phyloP scores from a whole-genome alignment of 2,113 vertebrate genomes.

The Tachuris rubrigastra region DNA sequence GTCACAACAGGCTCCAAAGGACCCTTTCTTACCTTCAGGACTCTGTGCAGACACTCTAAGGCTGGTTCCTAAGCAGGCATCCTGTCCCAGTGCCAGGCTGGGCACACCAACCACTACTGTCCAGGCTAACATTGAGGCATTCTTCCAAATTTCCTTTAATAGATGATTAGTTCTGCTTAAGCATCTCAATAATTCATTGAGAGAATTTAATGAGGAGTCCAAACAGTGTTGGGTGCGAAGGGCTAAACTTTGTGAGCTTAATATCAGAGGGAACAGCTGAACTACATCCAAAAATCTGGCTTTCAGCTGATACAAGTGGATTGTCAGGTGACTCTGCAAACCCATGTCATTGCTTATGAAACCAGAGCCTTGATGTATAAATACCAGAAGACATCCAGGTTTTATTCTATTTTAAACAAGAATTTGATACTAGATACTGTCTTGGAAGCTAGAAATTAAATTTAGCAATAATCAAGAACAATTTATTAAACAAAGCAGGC shows the following conservation, averaged over 20 bases:
- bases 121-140: neutral
- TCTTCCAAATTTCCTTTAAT: neutral
- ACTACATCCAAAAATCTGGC: neutral
- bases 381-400: neutral
- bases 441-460: neutral
- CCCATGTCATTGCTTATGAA: neutral
- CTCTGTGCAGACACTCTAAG: neutral
- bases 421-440: neutral
- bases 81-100: neutral
- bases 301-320: neutral
- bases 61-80: neutral
- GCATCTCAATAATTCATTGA: neutral
- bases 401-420: slow-evolving; percentile 46
- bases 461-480: neutral
- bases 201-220: neutral
- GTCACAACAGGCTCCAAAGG: neutral
- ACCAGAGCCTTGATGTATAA: neutral
- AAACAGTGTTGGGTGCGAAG: neutral
- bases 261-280: neutral
- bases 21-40: neutral
- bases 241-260: neutral
- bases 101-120: neutral
- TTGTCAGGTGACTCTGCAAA: neutral
- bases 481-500: neutral
- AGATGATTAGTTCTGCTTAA: neutral